Base-by-base conservation (phyloP, 2,797 vertebrate genomes). In the Sebastiscus albofasciatus region DNA sequence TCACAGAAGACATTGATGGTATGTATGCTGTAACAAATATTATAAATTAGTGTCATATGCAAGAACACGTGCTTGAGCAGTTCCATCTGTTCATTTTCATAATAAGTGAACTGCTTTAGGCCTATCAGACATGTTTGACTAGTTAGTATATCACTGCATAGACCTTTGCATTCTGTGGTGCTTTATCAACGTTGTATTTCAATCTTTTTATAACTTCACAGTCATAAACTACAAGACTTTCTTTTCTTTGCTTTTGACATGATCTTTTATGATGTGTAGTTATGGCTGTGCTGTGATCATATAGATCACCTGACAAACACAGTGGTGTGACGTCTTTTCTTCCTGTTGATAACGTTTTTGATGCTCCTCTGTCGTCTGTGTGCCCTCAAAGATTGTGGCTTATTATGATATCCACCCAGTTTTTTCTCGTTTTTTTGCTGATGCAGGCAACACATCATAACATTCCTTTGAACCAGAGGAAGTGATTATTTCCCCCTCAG, bases 361-460 rank as follows among this genome's bases (percentile, higher is more conserved):
- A 7, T 29, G 9, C 24, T 46, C 58, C 18, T 46, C 54, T 67
- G 27, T 55, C 5, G 14, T 61, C 34, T 61, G 12, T 73, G 76
- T 77, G 61, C 29, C 5, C 39, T 64, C 61, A 77, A 36, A 60
- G 64, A 24, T 64, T 72, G 56, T 75, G 49, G 56, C 8, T 33
- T 74, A 54, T 70, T 13, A 27, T 29, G 18, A 65, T 22, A 73
- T 59, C 36, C 16, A 58, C 29, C n/a, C 59, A 16, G 16, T 26
- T 62, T 70, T 1, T 3, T 67, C 18, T 42, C 7, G 6, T 16
- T 16, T 42, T 42, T 59, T 54, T 77, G 54, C 42, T 66, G 66
- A 78, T 72, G 42, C 12, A 34, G 22, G 46, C 70, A 80, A 68
- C n/a, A 62, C 31, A 67, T 39, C 9, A 54, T 39, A 62, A 67